phyloP scores from a whole-genome alignment of 2,113 vertebrate genomes.

The Sceloporus tristichus region DNA sequence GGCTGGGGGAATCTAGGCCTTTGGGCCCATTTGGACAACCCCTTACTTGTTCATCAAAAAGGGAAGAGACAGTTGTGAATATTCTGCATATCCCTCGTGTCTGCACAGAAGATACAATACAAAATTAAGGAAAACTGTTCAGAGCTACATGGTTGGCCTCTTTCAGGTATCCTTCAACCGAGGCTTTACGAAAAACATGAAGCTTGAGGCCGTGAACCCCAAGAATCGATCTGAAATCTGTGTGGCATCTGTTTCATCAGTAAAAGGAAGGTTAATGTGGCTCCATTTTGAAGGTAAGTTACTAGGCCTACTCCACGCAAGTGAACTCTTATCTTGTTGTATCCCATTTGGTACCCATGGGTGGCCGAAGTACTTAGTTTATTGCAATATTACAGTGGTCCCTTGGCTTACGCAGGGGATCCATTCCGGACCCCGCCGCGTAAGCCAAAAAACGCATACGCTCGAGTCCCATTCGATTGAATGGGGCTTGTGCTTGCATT shows the following conservation, averaged over 20 bases:
- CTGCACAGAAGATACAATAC: background rate
- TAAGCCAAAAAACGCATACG: too few relatives aligned
- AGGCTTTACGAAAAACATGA: constrained; percentile 93
- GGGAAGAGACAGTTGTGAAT: too few relatives aligned
- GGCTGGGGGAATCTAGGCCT: too few relatives aligned
- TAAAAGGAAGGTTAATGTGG: constrained; percentile 94
- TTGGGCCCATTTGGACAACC: too few relatives aligned
- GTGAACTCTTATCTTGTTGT: background rate
- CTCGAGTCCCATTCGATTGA: too few relatives aligned
- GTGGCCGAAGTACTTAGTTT: background rate
- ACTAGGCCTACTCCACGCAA: rapidly evolving
- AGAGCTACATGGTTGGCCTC: constrained; percentile 50
- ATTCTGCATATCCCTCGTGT: too few relatives aligned
- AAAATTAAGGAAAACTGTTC: background rate
- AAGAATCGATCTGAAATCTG: constrained; percentile 88
- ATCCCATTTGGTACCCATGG: background rate
- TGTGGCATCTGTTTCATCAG: constrained; percentile 89
- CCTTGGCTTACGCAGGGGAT: too few relatives aligned
- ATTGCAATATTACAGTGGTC: too few relatives aligned
- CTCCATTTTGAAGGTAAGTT: constrained; percentile 91
- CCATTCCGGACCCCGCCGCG: too few relatives aligned
- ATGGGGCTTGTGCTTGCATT: too few relatives aligned
- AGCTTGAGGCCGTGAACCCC: constrained; percentile 94
- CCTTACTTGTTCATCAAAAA: too few relatives aligned
- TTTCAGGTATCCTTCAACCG: constrained; percentile 82